Percentiles rank a stretch among this genome's conserved stretches.
Evolutionary conservation across 2,113 vertebrate species (phyloP).

Genomic region (Engystomops pustulosus): DNA sequence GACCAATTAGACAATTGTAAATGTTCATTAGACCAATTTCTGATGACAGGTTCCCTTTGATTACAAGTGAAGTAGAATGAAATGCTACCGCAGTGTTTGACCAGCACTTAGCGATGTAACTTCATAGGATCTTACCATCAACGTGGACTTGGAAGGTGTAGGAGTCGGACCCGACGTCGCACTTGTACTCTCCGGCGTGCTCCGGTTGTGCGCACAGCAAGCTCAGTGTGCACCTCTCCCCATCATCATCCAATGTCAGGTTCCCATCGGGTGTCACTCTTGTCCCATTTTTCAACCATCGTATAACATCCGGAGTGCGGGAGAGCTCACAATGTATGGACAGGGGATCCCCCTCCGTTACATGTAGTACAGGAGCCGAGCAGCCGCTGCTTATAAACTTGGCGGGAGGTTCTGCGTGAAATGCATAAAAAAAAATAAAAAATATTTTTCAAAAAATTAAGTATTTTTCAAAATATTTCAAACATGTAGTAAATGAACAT

Average conservation of each 20-base stretch:
- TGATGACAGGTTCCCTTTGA: no score
- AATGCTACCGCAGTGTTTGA: not conserved
- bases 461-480: no score
- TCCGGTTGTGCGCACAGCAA: slow-evolving; percentile 74
- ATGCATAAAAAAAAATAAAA: not conserved
- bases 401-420: slow-evolving; percentile 70
- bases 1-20: no score
- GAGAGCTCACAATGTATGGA: slow-evolving; percentile 77
- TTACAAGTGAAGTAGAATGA: not conserved
- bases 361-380: slow-evolving; percentile 64
- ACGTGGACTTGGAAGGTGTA: slow-evolving; percentile 80
- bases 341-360: slow-evolving; percentile 67
- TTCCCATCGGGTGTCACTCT: slow-evolving; percentile 76
- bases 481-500: no score
- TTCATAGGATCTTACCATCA: slow-evolving; percentile 70
- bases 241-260: slow-evolving; percentile 76
- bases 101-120: accelerated
- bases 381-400: slow-evolving; percentile 70
- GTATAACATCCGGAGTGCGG: slow-evolving; percentile 72
- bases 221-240: slow-evolving; percentile 73
- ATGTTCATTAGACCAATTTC: no score
- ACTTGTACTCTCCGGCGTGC: slow-evolving; percentile 80
- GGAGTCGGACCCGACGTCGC: slow-evolving; percentile 82
- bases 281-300: slow-evolving; percentile 84
- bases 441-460: no score